Evolutionary conservation across 2,797 vertebrate species (phyloP), one percentile per base, ranked within the genome.

Genomic region (Lepus oiostolus): DNA sequence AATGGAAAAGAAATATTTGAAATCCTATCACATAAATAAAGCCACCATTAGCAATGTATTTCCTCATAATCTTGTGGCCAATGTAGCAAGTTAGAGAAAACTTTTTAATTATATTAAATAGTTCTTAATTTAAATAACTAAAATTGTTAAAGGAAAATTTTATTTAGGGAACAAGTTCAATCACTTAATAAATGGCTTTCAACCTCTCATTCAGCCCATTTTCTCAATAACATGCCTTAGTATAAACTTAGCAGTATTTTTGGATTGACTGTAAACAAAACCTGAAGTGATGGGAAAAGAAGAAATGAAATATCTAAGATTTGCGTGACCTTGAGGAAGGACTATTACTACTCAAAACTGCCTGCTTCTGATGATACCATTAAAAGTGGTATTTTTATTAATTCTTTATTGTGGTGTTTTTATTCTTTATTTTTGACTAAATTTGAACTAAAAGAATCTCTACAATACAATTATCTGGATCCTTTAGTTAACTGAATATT

Each of bases 111-210:
- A 86, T 32, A 89, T 60, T 62, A 80, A 70, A 72, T 79, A 85
- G 16, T n/a, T 88, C n/a, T 16, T 72, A 7, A 77, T 85, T 92
- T 85, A 58, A 72, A 71, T 26, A 89, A 89, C 50, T 83, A 93
- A 86, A 94, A 84, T 87, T 28, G 67, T 17, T 82, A 24, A 83
- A 89, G 35, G 82, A 91, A 91, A 96, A 81, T 60, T 68, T 35
- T 8, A 68, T 7, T 12, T 84, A 93, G 32, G 72, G n/a, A 91
- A 87, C 32, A 11, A 54, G 4, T 83, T 47, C 22, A 54, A 71
- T 28, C 11, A 72, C 16, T 60, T 65, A 91, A n/a, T 35, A 93
- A 91, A 77, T 52, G 28, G 32, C 6, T 94, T 86, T 77, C 26
- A 75, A 72, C 6, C 19, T 91, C 22, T 54, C 17, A 14, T 26